Base-by-base conservation (phyloP, 2,113 vertebrate species). In the mouse (Mus musculus) region DNA sequence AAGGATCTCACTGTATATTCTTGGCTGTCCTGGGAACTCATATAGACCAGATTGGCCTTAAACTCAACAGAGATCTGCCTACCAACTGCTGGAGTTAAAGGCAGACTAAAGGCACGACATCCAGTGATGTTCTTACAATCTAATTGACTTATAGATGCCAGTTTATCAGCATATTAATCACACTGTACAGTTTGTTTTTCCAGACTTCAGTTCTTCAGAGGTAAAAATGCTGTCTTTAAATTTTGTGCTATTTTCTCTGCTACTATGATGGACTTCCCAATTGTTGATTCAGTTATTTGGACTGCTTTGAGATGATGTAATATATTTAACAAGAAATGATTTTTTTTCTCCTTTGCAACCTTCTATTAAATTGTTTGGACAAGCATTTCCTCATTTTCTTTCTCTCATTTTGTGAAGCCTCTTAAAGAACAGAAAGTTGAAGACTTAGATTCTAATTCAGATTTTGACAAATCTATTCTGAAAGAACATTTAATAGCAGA, bases 181-280 rank as follows among this genome's bases (percentile, higher is more conserved):
- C 0, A 39, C 33, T n/a, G 33, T 94, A 24, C 19, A n/a, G 1
- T 86, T 88, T 87, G 16, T 65, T 96, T 95, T 92, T 85, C 42
- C 39, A 91, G 20, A 16, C 24, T 84, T 89, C 42, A 78, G 16
- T 91, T 61, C 87, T 54, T 81, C 20, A 24, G 26, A 46, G 36
- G 3, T 81, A 89, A 95, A 96, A 95, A 85, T 85, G 56, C 75
- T 93, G 91, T 96, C 72, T 91, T 95, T 90, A 86, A 96, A 28
- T 59, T 88, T 61, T 89, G 33, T 94, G 28, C 77, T 97, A 54
- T 93, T 94, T 95, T 26, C 36, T 94, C 72, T 91, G n/a, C 82
- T 93, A 61, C 56, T 71, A 0, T 61, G 0, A 94, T 93, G 46
- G 22, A 75, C 71, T 92, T 26, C 73, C 16, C 13, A 46, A 5